These are phyloP conservation scores for Stramonita haemastoma DNA, from an alignment of 2,888 invertebrate genomes.

Conservation along the genomic window DNA sequence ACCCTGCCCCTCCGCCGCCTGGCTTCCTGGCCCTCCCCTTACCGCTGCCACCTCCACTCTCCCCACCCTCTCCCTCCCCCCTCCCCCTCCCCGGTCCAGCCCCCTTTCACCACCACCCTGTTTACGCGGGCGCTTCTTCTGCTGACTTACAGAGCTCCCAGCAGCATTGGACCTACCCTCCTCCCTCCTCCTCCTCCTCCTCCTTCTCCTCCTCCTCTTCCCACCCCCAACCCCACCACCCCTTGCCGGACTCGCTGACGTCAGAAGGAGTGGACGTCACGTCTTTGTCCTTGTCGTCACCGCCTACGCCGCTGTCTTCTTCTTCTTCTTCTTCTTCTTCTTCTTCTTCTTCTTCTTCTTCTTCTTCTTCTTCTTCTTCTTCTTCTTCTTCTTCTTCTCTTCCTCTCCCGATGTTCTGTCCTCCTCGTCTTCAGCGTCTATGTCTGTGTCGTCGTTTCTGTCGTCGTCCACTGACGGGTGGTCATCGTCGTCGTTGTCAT, in stretches of 20 bases:
- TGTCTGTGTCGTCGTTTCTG: not conserved
- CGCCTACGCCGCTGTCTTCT: not conserved
- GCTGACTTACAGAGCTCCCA: too few relatives aligned
- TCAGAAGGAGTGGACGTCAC: slow-evolving; percentile 2
- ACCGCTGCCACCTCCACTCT: not conserved
- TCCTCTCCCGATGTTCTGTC: not conserved
- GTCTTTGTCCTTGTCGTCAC: not conserved
- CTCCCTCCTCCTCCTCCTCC: not conserved
- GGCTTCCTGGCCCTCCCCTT: not conserved
- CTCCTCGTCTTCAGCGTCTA: not conserved
- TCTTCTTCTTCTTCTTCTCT: not conserved
- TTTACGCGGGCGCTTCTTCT: not conserved
- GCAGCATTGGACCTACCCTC: not conserved
- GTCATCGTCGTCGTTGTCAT: not conserved
- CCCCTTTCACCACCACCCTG: not conserved
- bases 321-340: not conserved
- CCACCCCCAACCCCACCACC: not conserved
- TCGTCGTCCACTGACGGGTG: not conserved
- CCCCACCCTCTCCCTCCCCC: not conserved
- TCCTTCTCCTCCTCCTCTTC: not conserved
- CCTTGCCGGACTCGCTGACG: not conserved
- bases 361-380: too few relatives aligned
- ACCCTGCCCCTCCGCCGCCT: not conserved
- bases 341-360: too few relatives aligned
- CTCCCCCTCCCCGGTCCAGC: not conserved